A percentile compares a stretch with the other conserved stretches of the same genome.
phyloP scores from a whole-genome alignment of 92 coral and sea anemone genomes.

The Porites evermanni region DNA sequence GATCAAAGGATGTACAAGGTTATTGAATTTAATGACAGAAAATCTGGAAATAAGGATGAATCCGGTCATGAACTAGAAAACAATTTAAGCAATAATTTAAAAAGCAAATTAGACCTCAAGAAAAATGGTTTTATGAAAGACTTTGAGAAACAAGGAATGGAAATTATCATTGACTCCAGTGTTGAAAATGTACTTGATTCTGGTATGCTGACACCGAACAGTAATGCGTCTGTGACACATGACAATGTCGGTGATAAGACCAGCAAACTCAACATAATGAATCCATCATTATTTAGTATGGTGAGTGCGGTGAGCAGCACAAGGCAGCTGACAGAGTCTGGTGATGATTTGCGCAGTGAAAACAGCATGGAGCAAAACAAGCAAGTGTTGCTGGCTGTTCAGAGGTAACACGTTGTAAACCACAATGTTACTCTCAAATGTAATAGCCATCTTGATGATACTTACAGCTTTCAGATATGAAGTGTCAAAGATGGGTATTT shows the following conservation, averaged over 20 bases:
- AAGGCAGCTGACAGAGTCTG: constrained; percentile 60
- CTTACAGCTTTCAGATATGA: neutral
- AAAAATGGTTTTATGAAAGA: constrained; percentile 57
- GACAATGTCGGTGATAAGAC: constrained; percentile 42
- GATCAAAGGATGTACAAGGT: constrained; percentile 17
- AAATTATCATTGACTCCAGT: constrained; percentile 1
- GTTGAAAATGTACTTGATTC: constrained; percentile 26
- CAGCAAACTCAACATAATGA: constrained; percentile 32
- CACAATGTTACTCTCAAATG: too few species aligned
- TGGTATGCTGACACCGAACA: constrained; percentile 44
- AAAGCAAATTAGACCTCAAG: constrained; percentile 36
- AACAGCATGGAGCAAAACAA: constrained; percentile 85
- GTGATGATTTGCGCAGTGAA: constrained; percentile 69
- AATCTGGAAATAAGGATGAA: constrained; percentile 3
- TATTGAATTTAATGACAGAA: constrained; percentile 18
- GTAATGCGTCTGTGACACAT: constrained; percentile 22
- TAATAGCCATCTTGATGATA: too few species aligned
- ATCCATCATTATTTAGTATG: constrained; percentile 79
- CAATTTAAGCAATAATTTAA: constrained; percentile 10
- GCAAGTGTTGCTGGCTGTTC: constrained; percentile 87
- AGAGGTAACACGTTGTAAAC: constrained; percentile 60
- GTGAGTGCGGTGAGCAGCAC: constrained; percentile 81
- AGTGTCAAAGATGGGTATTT: neutral
- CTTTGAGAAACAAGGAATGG: neutral
- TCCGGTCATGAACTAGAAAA: constrained; percentile 25